A percentile compares a stretch with the other conserved stretches of the same genome.
phyloP scores from a whole-genome alignment of 2,797 vertebrate species.

The Acanthornis magna region DNA sequence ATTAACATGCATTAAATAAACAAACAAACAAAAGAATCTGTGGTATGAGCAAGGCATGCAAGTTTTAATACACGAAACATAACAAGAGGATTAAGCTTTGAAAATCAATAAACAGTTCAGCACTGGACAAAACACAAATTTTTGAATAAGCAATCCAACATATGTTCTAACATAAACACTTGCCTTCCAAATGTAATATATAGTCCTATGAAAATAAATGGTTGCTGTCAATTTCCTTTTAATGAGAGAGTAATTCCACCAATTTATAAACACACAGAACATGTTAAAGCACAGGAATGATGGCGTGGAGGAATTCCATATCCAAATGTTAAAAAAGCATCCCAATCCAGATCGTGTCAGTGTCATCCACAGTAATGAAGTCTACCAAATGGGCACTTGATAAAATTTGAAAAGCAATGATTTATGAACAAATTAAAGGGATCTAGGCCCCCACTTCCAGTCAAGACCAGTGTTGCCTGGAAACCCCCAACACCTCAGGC shows the following conservation, averaged over 20 bases:
- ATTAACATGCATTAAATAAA: constrained; percentile 71
- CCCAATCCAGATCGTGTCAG: background rate
- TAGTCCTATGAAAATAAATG: constrained; percentile 73
- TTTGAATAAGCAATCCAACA: constrained; percentile 66
- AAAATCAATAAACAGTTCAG: constrained; percentile 65
- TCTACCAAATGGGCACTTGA: background rate
- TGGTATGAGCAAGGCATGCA: constrained; percentile 67
- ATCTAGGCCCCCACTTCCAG: background rate
- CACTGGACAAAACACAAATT: constrained; percentile 59
- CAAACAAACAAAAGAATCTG: constrained; percentile 64
- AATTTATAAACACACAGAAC: constrained; percentile 43
- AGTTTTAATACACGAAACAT: constrained; percentile 64
- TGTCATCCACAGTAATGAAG: background rate
- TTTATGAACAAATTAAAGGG: background rate
- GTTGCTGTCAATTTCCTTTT: constrained; percentile 68
- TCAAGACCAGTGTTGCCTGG: background rate
- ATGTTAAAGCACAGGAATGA: constrained; percentile 8
- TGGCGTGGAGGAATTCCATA: background rate
- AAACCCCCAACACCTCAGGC: background rate
- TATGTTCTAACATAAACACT: constrained; percentile 69
- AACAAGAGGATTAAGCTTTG: constrained; percentile 68
- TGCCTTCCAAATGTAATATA: constrained; percentile 67
- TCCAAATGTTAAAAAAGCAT: background rate
- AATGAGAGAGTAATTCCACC: constrained; percentile 49
- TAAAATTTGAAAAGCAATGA: background rate